Evolutionary conservation across 2,888 invertebrate species (phyloP), one percentile per base, ranked within the genome.

Genomic region (Tachystola acroxantha): DNA sequence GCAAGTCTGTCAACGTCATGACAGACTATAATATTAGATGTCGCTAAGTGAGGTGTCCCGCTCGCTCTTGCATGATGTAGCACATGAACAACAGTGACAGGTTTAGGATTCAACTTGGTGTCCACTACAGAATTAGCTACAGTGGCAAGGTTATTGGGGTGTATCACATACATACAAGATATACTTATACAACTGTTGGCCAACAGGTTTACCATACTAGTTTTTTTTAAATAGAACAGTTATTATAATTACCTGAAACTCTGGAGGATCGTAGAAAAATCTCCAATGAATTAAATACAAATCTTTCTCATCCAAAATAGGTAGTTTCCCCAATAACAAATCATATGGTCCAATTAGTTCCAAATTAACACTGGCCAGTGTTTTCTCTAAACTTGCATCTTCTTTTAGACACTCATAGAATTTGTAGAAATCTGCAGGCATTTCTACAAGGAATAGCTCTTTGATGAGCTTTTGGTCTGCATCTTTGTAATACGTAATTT

Each of bases 201-300:
- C n/a, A n/a, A n/a, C n/a, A n/a, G n/a, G n/a, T n/a, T n/a, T n/a
- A n/a, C n/a, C n/a, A n/a, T n/a, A n/a, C n/a, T n/a, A n/a, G n/a
- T n/a, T n/a, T n/a, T n/a, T n/a, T n/a, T n/a, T n/a, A n/a, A n/a
- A n/a, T n/a, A n/a, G n/a, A n/a, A n/a, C n/a, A n/a, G n/a, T n/a
- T n/a, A n/a, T n/a, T n/a, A n/a, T n/a, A n/a, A n/a, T 48, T 68
- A 92, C 92, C 81, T 96, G 95, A 73, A 97, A 95, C 77, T 98
- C 98, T 7, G 98, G 98, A 7, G 97, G 96, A 85, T 99, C 98
- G 73, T 93, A 96, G 67, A 90, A 96, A 76, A 94, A 98, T 52
- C 98, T 90, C 94, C 96, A 97, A 67, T 97, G 96, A 7, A 91
- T 77, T 32, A 96, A 87, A 65, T 92, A 94, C 42, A 91, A 81